These are phyloP conservation scores for Girardia tigrina DNA, from an alignment of 2,888 invertebrate genomes.

Conservation along the genomic window DNA sequence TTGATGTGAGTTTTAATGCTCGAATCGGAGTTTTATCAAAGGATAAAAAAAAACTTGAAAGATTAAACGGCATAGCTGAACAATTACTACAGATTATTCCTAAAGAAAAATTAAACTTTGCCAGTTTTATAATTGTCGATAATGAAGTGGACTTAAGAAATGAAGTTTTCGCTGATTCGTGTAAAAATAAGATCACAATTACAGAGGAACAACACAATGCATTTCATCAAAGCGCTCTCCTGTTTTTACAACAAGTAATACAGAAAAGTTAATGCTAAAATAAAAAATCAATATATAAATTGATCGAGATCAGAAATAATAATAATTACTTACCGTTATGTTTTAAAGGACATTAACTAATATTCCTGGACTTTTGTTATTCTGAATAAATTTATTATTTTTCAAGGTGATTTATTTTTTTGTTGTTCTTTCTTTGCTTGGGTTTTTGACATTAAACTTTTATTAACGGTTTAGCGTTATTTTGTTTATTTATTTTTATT, in stretches of 20 bases:
- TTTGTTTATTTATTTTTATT: too few species aligned
- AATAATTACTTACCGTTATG: too few species aligned
- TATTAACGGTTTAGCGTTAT: too few species aligned
- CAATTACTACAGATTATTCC: not conserved
- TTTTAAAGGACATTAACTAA: too few species aligned
- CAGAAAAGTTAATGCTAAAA: too few species aligned
- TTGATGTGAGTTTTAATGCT: constrained; percentile 2
- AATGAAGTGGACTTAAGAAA: not conserved
- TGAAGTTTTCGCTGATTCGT: not conserved
- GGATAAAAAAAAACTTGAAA: not conserved
- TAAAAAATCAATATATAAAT: too few species aligned
- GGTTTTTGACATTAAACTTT: too few species aligned
- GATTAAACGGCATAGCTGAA: not conserved
- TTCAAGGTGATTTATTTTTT: too few species aligned
- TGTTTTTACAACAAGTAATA: not conserved
- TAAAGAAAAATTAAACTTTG: not conserved
- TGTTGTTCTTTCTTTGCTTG: too few species aligned
- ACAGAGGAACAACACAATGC: not conserved
- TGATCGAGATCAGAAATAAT: too few species aligned
- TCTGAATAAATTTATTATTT: too few species aligned
- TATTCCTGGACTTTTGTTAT: too few species aligned
- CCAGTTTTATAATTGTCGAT: not conserved
- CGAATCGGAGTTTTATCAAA: constrained; percentile 9
- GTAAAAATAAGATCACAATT: not conserved
- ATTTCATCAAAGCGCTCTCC: not conserved